Conservation (phyloP, 2,888 invertebrate genomes). For the Nomada hirtipes region DNA sequence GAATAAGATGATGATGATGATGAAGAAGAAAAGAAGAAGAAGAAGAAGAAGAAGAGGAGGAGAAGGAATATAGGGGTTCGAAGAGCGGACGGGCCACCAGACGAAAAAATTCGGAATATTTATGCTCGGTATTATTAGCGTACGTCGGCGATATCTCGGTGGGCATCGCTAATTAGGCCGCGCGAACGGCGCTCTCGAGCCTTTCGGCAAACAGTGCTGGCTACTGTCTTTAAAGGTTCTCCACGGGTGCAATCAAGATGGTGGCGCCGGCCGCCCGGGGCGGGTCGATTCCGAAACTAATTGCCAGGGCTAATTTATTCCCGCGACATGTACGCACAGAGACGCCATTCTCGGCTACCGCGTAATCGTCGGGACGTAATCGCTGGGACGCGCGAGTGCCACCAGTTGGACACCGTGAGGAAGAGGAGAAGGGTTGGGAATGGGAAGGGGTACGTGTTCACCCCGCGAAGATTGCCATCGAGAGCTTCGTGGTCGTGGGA, state of each 20-base stretch:
- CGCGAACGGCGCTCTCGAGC: constrained; percentile 73
- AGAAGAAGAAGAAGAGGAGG: neutral
- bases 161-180: constrained; percentile 84
- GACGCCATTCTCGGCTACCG: constrained; percentile 76
- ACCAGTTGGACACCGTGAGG: constrained; percentile 20
- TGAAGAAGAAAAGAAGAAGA: neutral
- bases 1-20: no score
- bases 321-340: constrained; percentile 79
- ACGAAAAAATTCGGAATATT: constrained; percentile 82
- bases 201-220: constrained; percentile 84
- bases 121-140: constrained; percentile 83
- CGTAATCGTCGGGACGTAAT: constrained; percentile 72
- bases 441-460: constrained; percentile 7
- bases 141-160: constrained; percentile 82
- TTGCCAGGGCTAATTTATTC: constrained; percentile 84
- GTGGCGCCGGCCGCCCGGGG: constrained; percentile 83
- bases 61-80: constrained; percentile 14
- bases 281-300: constrained; percentile 83
- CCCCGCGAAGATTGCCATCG: constrained; percentile 44
- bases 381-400: constrained; percentile 38
- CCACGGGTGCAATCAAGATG: constrained; percentile 82
- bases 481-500: neutral
- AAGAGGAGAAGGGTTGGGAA: neutral
- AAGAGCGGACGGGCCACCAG: constrained; percentile 68
- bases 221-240: constrained; percentile 81